Evolutionary conservation across 2,797 vertebrate genomes (phyloP).

Genomic region (Hypotaenidia philippensis): DNA sequence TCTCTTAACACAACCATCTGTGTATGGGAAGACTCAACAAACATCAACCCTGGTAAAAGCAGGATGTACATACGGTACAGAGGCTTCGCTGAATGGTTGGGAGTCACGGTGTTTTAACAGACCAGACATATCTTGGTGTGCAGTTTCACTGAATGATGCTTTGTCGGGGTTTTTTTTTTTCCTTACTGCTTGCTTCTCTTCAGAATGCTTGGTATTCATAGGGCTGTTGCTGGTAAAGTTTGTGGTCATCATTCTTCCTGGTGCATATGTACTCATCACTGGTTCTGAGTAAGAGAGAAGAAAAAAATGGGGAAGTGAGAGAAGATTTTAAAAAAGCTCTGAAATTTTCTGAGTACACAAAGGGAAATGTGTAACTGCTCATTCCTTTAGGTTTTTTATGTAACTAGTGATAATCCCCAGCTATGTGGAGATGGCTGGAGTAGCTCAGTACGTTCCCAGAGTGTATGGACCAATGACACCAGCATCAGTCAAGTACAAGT

Average conservation of each 20-base stretch:
- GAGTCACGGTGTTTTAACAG: neutral
- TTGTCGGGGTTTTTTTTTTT: neutral
- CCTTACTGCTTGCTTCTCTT: neutral
- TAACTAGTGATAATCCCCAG: neutral
- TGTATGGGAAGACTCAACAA: neutral
- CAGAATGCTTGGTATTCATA: neutral
- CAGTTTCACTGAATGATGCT: neutral
- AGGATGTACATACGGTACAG: neutral
- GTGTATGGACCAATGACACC: neutral
- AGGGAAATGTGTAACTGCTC: neutral
- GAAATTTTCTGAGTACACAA: neutral
- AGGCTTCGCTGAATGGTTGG: neutral
- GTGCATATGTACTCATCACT: neutral
- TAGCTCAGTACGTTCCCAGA: neutral
- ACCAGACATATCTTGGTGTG: neutral
- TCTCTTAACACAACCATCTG: neutral
- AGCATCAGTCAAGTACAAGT: neutral
- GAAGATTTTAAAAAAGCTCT: neutral
- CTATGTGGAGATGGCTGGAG: neutral
- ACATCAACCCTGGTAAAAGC: neutral
- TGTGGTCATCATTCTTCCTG: conserved; percentile 33
- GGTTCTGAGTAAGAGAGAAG: conserved; percentile 13
- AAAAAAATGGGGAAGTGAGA: conserved; percentile 28
- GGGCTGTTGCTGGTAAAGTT: neutral
- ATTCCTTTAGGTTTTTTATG: neutral